These are phyloP conservation scores for Nebria salina DNA, from an alignment of 2,888 invertebrate genomes.

Conservation along the genomic window DNA sequence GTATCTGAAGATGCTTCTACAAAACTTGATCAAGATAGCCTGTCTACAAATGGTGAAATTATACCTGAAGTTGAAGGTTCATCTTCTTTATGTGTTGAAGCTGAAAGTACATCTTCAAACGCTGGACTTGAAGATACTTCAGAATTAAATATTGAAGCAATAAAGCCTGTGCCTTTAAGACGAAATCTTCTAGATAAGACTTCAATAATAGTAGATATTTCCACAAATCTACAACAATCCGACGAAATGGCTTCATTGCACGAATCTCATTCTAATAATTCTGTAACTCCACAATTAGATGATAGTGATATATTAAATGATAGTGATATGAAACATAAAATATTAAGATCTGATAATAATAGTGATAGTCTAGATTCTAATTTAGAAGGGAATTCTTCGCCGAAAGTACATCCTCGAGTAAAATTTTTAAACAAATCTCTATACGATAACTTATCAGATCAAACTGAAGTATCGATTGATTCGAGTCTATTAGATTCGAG, in stretches of 20 bases:
- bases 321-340: conserved; percentile 21
- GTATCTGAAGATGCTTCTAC: not conserved
- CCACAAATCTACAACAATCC: not conserved
- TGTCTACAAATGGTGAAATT: not conserved
- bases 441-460: conserved; percentile 24
- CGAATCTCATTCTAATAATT: conserved; percentile 18
- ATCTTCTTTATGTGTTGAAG: not conserved
- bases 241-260: not conserved
- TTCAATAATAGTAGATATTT: not conserved
- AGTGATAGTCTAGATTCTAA: conserved; percentile 39
- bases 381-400: conserved; percentile 13
- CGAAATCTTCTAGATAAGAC: not conserved
- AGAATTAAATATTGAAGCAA: not conserved
- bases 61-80: not conserved
- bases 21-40: not conserved
- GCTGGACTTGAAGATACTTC: not conserved
- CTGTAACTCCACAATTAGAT: conserved; percentile 5
- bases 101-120: not conserved
- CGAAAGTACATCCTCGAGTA: not conserved
- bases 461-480: conserved; percentile 9
- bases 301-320: conserved; percentile 5
- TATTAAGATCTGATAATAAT: conserved; percentile 26
- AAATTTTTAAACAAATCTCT: conserved; percentile 19
- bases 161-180: not conserved
- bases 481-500: conserved; percentile 10